These are phyloP conservation scores for Catharus fuscescens DNA, from an alignment of 2,113 vertebrate genomes.

Conservation along the genomic window DNA sequence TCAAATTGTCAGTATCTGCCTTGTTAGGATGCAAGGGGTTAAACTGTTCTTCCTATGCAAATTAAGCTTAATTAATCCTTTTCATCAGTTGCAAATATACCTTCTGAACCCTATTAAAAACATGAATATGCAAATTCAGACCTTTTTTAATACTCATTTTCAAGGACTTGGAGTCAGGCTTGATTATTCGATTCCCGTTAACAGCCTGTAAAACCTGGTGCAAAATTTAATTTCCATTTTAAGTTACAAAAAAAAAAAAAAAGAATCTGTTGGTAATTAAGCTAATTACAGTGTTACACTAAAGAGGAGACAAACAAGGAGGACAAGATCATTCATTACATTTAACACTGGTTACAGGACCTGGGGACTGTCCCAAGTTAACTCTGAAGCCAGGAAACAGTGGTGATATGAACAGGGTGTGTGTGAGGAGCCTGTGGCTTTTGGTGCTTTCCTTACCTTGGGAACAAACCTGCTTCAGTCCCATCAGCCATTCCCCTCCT, in stretches of 20 bases:
- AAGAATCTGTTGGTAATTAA: slow-evolving; percentile 70
- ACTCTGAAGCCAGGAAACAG: not conserved
- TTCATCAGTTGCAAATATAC: slow-evolving; percentile 82
- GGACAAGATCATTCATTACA: slow-evolving; percentile 62
- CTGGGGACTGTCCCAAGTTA: not conserved
- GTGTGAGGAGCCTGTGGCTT: not conserved
- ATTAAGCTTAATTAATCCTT: slow-evolving; percentile 82
- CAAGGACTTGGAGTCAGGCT: slow-evolving; percentile 78
- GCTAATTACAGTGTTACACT: slow-evolving; percentile 70
- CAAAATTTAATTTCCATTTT: slow-evolving; percentile 83
- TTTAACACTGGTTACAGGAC: slow-evolving; percentile 28
- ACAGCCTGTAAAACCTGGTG: slow-evolving; percentile 78
- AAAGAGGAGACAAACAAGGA: slow-evolving; percentile 65
- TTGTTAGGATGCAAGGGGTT: slow-evolving; percentile 65
- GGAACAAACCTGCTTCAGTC: not conserved
- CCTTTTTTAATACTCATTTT: slow-evolving; percentile 81
- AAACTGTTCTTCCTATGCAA: slow-evolving; percentile 75
- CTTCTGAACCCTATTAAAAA: slow-evolving; percentile 82
- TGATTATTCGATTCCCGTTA: slow-evolving; percentile 82
- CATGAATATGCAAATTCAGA: slow-evolving; percentile 84
- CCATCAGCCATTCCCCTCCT: not conserved
- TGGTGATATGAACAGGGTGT: fast-evolving
- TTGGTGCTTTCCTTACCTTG: not conserved
- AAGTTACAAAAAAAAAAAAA: slow-evolving; percentile 69
- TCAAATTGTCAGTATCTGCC: not conserved